Evolutionary conservation across 2,797 vertebrate genomes (phyloP), one percentile per base, ranked within the genome.

Genomic region (Pteropus rufus): DNA sequence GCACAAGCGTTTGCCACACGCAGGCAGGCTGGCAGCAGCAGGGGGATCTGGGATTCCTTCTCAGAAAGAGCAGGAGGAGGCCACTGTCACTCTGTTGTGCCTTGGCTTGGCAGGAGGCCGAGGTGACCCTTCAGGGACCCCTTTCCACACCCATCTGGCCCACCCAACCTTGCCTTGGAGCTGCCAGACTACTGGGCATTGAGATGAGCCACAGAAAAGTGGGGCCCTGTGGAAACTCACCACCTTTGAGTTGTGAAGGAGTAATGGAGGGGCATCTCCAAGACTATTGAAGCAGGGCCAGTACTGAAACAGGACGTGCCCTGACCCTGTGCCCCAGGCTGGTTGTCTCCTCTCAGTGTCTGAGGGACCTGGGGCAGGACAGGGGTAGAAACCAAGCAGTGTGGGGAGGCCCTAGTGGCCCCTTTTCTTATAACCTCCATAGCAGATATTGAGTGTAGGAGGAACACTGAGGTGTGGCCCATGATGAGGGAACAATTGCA

Each of bases 1-100:
- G 98, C 98, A 98, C 97, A 98, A 98, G 98, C 93, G 58, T 97
- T 98, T 98, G 97, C 98, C 98, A 98, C 98, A 98, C 92, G 89
- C 98, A 98, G 97, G 93, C 97, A 98, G 94, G 96, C 97, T 83
- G 97, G 97, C 97, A 95, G 98, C 97, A 97, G 94, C 91, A 85
- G 93, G 92, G 90, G 82, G 97, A 96, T 96, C 94, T 93, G 93
- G 89, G 70, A 39, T 62, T 24, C 56, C 82, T 95, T 95, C 77
- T 76, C 73, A 72, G 31, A 60, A 97, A 87, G 73, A 76, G 76
- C 87, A 91, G 73, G 67, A 93, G 97, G 89, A 62, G 72, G 94
- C 95, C 49, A 15, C 96, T 98, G 44, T 69, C 58, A 29, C 56
- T n/a, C 21, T 24, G 58, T 5, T 24, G 54, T 46, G 54, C 29